A percentile compares a stretch with the other conserved stretches of the same genome.
Conservation (phyloP, 2,797 vertebrate genomes). For the Apogon talboti region DNA sequence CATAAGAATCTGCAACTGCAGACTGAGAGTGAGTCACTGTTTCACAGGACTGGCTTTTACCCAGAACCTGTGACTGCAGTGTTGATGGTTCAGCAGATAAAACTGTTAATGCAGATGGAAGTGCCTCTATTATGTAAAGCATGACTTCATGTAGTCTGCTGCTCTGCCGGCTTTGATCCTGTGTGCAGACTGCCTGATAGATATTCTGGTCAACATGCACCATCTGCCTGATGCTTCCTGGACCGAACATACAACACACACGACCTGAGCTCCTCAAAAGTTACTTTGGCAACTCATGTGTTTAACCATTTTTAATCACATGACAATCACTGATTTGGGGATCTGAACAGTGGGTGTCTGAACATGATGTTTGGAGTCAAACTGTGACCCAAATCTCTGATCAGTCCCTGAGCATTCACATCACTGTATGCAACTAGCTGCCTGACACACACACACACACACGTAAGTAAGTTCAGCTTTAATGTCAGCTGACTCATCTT, state of each 20-base stretch:
- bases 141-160: not conserved
- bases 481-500: constrained; percentile 67
- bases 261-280: constrained; percentile 18
- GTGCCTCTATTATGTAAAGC: constrained; percentile 36
- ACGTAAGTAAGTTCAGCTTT: constrained; percentile 43
- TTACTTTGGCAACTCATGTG: constrained; percentile 57
- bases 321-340: constrained; percentile 1
- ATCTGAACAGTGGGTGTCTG: not conserved
- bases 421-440: constrained; percentile 6
- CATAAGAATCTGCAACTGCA: constrained; percentile 32
- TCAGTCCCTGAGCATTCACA: constrained; percentile 29
- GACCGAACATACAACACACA: constrained; percentile 28
- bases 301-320: not conserved
- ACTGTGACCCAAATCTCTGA: constrained; percentile 36
- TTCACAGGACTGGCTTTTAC: constrained; percentile 46
- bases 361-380: constrained; percentile 9
- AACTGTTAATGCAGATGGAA: constrained; percentile 45
- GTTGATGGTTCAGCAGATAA: constrained; percentile 21
- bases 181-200: constrained; percentile 15
- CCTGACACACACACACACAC: not conserved
- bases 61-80: constrained; percentile 40
- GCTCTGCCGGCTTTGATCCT: constrained; percentile 3
- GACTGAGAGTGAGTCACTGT: constrained; percentile 57
- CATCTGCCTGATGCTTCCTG: constrained; percentile 53
- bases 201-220: constrained; percentile 19